Percentiles rank a stretch among this genome's conserved stretches.
These are phyloP conservation scores for Netta rufina DNA, from an alignment of 2,797 vertebrate genomes.

Conservation along the genomic window DNA sequence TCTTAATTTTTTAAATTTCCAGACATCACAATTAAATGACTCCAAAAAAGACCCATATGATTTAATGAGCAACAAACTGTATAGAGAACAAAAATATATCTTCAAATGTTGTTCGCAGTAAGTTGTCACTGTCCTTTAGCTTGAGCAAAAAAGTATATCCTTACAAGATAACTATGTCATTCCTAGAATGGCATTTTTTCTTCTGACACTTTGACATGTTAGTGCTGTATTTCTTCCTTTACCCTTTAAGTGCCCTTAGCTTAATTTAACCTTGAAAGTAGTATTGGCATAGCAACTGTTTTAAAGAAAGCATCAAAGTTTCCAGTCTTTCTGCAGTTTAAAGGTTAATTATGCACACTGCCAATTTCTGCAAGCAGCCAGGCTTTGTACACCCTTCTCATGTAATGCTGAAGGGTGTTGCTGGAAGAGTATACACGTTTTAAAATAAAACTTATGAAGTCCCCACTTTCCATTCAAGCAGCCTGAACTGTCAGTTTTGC, in stretches of 20 bases:
- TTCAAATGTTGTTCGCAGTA: constrained; percentile 21
- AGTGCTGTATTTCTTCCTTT: constrained; percentile 27
- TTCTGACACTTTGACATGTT: constrained; percentile 14
- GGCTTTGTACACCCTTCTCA: constrained; percentile 15
- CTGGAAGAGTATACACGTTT: constrained; percentile 45
- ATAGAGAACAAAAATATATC: neutral
- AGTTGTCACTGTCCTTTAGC: neutral
- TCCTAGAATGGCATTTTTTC: constrained; percentile 40
- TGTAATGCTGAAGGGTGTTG: constrained; percentile 38
- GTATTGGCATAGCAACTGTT: constrained; percentile 20
- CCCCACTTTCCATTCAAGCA: constrained; percentile 58
- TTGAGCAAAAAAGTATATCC: neutral
- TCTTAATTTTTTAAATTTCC: neutral
- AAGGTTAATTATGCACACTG: constrained; percentile 56
- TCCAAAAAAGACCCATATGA: neutral
- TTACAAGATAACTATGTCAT: constrained; percentile 33
- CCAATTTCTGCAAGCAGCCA: neutral
- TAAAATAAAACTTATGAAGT: constrained; percentile 69
- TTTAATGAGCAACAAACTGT: neutral
- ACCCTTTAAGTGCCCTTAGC: constrained; percentile 53
- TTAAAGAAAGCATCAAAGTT: constrained; percentile 49
- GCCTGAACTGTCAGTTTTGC: constrained; percentile 76
- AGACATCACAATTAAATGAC: neutral
- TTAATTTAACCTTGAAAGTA: constrained; percentile 43
- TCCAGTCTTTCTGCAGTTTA: constrained; percentile 20